These are phyloP conservation scores for Drosophila kuntzei DNA, from an alignment of 2,888 invertebrate genomes.

Conservation along the genomic window DNA sequence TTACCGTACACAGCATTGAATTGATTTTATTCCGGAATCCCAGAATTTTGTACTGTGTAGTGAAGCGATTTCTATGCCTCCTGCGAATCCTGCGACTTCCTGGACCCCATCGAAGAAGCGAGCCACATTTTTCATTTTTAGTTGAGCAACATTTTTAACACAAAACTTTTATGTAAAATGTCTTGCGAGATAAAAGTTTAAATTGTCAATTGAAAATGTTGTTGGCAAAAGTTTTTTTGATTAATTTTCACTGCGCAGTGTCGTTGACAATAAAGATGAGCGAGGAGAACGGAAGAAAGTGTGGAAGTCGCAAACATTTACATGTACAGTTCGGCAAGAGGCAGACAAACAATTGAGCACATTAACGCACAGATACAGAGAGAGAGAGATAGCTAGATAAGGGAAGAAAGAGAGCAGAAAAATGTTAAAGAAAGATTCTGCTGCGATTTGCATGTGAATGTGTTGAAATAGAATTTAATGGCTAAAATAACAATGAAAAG, in stretches of 20 bases:
- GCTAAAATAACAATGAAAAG: conserved; percentile 60
- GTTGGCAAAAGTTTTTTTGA: conserved; percentile 84
- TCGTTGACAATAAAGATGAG: conserved; percentile 70
- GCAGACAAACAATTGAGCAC: conserved; percentile 78
- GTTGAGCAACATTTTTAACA: conserved; percentile 72
- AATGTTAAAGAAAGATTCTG: conserved; percentile 28
- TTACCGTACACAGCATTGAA: too few species aligned
- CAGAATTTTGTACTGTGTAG: too few species aligned
- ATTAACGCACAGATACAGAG: conserved; percentile 67
- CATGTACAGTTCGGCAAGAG: conserved; percentile 60
- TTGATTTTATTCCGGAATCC: too few species aligned
- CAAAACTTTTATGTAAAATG: conserved; percentile 82
- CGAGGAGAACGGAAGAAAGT: conserved; percentile 35
- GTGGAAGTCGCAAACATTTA: conserved; percentile 57
- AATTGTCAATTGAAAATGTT: conserved; percentile 85
- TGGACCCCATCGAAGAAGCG: conserved; percentile 27
- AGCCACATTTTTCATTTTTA: conserved; percentile 75
- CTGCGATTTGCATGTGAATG: conserved; percentile 76
- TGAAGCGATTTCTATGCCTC: conserved; percentile 40
- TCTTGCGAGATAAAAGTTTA: conserved; percentile 83
- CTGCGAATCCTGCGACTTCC: conserved; percentile 29
- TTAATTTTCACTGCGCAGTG: conserved; percentile 80
- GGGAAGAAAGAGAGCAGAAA: conserved; percentile 1
- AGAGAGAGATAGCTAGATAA: background rate
- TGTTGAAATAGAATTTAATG: conserved; percentile 78